phyloP scores from a whole-genome alignment of 2,113 vertebrate species.

The Turnix velox region DNA sequence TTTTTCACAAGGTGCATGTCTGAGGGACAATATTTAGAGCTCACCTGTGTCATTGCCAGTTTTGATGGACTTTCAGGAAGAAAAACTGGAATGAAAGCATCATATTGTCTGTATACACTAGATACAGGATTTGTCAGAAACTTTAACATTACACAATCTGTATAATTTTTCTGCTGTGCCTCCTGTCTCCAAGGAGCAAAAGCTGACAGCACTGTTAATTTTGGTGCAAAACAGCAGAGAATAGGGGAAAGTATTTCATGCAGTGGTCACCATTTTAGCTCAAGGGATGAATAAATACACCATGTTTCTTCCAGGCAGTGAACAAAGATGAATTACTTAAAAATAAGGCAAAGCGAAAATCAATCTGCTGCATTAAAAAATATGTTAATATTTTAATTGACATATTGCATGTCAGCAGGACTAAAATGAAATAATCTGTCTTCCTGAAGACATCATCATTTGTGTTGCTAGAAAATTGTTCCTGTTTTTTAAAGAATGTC shows the following conservation, averaged over 20 bases:
- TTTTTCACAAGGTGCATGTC: neutral
- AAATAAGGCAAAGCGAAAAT: neutral
- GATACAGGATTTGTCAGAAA: neutral
- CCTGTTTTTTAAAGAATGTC: slow-evolving; percentile 11
- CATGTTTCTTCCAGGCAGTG: neutral
- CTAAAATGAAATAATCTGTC: neutral
- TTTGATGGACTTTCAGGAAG: neutral
- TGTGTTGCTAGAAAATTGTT: slow-evolving; percentile 29
- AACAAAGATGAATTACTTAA: slow-evolving; percentile 12
- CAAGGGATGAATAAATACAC: neutral
- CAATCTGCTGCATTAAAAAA: slow-evolving; percentile 22
- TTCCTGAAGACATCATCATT: slow-evolving; percentile 20
- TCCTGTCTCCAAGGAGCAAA: neutral
- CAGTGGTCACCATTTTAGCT: neutral
- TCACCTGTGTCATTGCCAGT: neutral
- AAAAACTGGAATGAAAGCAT: neutral
- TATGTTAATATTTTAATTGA: slow-evolving; percentile 25
- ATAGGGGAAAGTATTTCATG: neutral
- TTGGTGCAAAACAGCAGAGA: neutral
- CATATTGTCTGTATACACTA: neutral
- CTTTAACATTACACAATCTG: neutral
- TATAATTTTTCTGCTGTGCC: neutral
- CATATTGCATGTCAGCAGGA: slow-evolving; percentile 1
- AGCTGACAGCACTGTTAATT: neutral
- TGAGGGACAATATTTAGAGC: neutral